Conservation (phyloP, 1,140 invertebrate genomes). For the Atta texana region DNA sequence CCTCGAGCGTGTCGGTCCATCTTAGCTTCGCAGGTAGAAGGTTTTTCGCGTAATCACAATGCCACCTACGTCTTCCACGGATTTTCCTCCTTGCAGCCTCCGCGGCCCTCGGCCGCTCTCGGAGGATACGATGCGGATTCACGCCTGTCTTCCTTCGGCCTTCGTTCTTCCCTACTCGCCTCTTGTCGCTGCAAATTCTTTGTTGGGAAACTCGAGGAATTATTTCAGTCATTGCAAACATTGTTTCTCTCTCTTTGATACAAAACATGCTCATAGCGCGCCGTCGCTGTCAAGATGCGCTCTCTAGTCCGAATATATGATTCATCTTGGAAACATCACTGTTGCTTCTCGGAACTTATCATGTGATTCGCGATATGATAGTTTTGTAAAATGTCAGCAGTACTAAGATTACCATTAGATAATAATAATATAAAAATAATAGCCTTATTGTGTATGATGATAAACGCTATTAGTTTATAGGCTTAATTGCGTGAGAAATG, state of each 20-base stretch:
- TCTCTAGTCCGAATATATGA: neutral
- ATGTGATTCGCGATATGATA: conserved; percentile 3
- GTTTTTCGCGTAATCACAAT: conserved; percentile 70
- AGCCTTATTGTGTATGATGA: neutral
- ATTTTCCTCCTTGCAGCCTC: conserved; percentile 68
- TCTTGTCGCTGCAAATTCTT: conserved; percentile 40
- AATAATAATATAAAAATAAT: neutral
- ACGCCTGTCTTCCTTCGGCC: conserved; percentile 67
- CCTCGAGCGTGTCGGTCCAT: conserved; percentile 78
- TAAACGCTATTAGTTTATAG: neutral
- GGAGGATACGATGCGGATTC: conserved; percentile 57
- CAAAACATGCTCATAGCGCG: neutral
- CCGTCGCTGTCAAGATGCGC: neutral
- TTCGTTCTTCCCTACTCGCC: conserved; percentile 59
- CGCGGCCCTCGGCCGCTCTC: conserved; percentile 57
- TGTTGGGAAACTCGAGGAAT: conserved; percentile 58
- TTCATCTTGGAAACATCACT: conserved; percentile 1
- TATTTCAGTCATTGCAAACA: conserved; percentile 30
- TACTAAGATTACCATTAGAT: neutral
- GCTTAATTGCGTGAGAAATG: neutral
- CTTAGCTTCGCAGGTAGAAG: conserved; percentile 58
- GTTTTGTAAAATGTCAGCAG: neutral
- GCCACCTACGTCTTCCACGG: conserved; percentile 68
- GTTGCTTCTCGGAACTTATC: neutral
- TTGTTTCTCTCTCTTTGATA: conserved; percentile 1